These are phyloP conservation scores for Chloromyia formosa DNA, from an alignment of 2,888 invertebrate species.

Conservation along the genomic window DNA sequence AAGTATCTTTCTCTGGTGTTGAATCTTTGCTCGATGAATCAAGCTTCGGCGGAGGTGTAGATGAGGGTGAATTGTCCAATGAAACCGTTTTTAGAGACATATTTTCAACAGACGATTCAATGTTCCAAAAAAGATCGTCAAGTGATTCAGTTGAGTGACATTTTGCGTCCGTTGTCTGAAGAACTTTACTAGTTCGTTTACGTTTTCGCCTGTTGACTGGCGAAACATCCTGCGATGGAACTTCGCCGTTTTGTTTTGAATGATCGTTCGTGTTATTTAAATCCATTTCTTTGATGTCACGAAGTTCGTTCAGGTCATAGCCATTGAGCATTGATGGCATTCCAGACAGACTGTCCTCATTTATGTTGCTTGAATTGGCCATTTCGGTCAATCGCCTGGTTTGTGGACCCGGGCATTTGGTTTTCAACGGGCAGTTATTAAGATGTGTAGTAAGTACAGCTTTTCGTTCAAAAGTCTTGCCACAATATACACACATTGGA, in stretches of 20 bases:
- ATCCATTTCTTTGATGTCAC: constrained; percentile 32
- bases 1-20: background rate
- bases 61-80: constrained; percentile 55
- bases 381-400: background rate
- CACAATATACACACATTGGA: constrained; percentile 70
- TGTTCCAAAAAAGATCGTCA: constrained; percentile 59
- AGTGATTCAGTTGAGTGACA: constrained; percentile 52
- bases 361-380: background rate
- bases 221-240: background rate
- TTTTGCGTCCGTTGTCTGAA: constrained; percentile 43
- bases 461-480: constrained; percentile 75
- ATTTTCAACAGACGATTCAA: constrained; percentile 57
- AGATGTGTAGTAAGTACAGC: constrained; percentile 78
- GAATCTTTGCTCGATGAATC: background rate
- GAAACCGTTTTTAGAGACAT: constrained; percentile 59
- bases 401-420: constrained; percentile 50
- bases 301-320: constrained; percentile 28
- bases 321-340: background rate
- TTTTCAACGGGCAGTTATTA: constrained; percentile 70
- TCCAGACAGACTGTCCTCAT: background rate
- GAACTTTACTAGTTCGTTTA: constrained; percentile 50
- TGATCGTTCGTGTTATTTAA: constrained; percentile 15
- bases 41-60: constrained; percentile 50
- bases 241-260: background rate
- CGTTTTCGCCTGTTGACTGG: constrained; percentile 43